Evolutionary conservation across 2,888 invertebrate genomes (phyloP).

Genomic region (Nemoura dubitans): DNA sequence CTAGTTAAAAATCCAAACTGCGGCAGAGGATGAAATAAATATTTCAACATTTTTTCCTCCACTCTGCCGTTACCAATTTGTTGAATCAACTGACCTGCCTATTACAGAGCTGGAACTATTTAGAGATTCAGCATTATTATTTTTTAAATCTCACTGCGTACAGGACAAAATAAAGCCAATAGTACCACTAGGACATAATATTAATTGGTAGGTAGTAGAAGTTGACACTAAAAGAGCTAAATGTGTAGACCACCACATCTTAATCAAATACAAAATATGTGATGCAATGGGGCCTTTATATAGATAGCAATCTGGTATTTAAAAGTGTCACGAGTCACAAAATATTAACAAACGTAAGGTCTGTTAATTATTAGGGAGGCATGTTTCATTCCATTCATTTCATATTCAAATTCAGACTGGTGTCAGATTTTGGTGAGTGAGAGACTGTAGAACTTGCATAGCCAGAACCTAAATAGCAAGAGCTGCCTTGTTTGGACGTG

Average conservation of each 20-base stretch:
- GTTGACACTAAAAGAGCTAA: neutral
- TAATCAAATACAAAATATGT: conserved; percentile 25
- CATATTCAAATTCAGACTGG: conserved; percentile 42
- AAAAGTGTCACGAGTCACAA: neutral
- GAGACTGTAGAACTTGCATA: conserved; percentile 39
- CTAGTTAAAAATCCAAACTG: too few relatives aligned
- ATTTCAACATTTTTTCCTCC: neutral
- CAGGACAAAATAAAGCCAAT: neutral
- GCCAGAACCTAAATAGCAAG: conserved; percentile 52
- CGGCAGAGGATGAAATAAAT: neutral
- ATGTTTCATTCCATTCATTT: conserved; percentile 17
- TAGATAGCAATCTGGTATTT: neutral
- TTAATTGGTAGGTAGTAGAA: neutral
- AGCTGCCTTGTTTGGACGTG: conserved; percentile 54
- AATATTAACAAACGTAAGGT: neutral
- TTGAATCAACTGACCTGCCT: neutral
- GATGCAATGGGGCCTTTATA: neutral
- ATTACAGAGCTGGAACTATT: neutral
- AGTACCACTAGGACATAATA: conserved; percentile 12
- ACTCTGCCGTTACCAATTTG: neutral
- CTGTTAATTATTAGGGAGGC: neutral
- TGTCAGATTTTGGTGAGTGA: conserved; percentile 44
- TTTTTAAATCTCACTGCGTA: neutral
- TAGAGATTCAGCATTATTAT: neutral
- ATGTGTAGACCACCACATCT: conserved; percentile 23